Conservation (phyloP, 2,797 vertebrate genomes). For the Octomys mimax region DNA sequence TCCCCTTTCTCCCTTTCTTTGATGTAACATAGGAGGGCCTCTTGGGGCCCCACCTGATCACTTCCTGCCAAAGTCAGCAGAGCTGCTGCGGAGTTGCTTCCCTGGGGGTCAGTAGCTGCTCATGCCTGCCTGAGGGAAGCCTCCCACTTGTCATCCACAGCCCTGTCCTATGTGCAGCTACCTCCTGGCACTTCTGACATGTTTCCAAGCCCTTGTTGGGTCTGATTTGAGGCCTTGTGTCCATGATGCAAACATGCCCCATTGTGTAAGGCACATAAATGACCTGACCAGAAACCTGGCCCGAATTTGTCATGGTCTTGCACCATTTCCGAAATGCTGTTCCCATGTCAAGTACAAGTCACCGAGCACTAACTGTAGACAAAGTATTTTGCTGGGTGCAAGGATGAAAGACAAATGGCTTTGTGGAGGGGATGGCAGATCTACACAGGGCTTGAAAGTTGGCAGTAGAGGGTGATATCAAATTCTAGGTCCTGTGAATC, state of each 20-base stretch:
- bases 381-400: neutral
- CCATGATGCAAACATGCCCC: neutral
- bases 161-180: fast-evolving
- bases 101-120: neutral
- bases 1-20: neutral
- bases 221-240: neutral
- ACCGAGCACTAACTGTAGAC: neutral
- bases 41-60: neutral
- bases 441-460: neutral
- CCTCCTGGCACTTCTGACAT: neutral
- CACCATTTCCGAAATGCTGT: neutral
- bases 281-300: neutral
- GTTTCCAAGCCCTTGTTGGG: neutral
- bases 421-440: neutral
- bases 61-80: neutral
- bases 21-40: neutral
- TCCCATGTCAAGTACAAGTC: neutral
- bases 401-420: neutral
- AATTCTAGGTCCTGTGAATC: neutral
- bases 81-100: neutral
- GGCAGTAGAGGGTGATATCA: too few relatives aligned
- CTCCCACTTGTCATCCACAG: neutral
- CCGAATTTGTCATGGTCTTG: neutral
- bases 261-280: neutral
- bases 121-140: neutral